Conservation (phyloP, 2,113 vertebrate genomes). For the Perognathus longimembris region DNA sequence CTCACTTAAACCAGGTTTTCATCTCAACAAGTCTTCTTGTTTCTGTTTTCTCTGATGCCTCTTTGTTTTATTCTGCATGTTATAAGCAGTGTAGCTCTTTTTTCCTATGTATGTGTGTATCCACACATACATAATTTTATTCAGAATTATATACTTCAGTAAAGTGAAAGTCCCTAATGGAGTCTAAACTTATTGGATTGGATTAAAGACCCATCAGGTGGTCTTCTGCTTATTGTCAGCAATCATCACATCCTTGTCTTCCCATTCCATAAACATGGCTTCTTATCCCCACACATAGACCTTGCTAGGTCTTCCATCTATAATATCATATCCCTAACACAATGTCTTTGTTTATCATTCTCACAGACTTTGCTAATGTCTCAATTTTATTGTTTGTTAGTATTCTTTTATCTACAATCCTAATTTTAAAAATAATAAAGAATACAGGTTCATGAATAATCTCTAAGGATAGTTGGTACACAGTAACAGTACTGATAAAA, state of each 20-base stretch:
- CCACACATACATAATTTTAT: too few relatives aligned
- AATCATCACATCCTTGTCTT: neutral
- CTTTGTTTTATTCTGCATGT: neutral
- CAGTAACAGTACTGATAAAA: neutral
- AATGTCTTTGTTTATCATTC: neutral
- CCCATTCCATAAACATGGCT: neutral
- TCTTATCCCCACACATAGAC: neutral
- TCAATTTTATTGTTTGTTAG: neutral
- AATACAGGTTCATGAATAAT: neutral
- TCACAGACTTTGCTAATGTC: neutral
- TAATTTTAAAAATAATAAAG: neutral
- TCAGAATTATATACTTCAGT: neutral
- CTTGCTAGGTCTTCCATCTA: neutral
- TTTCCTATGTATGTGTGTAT: neutral
- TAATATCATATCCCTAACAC: neutral
- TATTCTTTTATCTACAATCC: neutral
- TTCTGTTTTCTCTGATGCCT: neutral
- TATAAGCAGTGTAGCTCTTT: neutral
- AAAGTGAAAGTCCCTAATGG: neutral
- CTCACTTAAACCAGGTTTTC: too few relatives aligned
- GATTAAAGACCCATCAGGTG: neutral
- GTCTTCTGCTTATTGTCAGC: neutral
- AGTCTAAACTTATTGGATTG: neutral
- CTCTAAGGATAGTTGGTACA: neutral
- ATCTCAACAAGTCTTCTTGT: neutral